A percentile compares a stretch with the other conserved stretches of the same genome.
Conservation (phyloP, 2,113 vertebrate genomes). For the Otus sunia region DNA sequence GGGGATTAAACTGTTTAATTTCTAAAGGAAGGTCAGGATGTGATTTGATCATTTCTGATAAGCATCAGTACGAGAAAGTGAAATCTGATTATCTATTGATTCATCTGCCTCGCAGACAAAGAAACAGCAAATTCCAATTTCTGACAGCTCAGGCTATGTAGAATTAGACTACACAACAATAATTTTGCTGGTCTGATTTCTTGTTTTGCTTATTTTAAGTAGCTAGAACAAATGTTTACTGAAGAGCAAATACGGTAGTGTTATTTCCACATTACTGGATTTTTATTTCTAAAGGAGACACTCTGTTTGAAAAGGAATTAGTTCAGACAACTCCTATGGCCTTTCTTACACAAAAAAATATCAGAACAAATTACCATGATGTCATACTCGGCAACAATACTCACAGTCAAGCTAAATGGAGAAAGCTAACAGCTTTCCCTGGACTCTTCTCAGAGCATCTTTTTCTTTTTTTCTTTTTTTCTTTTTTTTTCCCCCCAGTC, state of each 20-base stretch:
- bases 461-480: neutral
- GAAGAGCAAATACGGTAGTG: neutral
- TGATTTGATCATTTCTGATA: neutral
- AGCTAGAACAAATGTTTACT: neutral
- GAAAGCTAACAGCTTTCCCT: neutral
- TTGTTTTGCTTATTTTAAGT: neutral
- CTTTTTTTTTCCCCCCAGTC: neutral
- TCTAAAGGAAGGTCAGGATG: neutral
- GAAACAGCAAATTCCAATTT: neutral
- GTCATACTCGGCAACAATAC: neutral
- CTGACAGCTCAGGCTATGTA: neutral
- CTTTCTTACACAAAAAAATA: neutral
- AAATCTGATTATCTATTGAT: slow-evolving; percentile 48
- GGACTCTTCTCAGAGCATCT: neutral
- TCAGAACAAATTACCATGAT: neutral
- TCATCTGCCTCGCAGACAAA: neutral
- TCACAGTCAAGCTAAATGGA: neutral
- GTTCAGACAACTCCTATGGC: neutral
- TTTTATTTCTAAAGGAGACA: neutral
- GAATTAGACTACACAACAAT: neutral
- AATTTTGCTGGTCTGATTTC: neutral
- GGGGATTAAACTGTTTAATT: neutral
- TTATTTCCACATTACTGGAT: neutral
- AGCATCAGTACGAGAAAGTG: neutral
- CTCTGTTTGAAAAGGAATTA: neutral